A percentile compares a stretch with the other conserved stretches of the same genome.
Evolutionary conservation across 2,797 vertebrate genomes (phyloP).

Genomic region (Sebastolobus altivelis): DNA sequence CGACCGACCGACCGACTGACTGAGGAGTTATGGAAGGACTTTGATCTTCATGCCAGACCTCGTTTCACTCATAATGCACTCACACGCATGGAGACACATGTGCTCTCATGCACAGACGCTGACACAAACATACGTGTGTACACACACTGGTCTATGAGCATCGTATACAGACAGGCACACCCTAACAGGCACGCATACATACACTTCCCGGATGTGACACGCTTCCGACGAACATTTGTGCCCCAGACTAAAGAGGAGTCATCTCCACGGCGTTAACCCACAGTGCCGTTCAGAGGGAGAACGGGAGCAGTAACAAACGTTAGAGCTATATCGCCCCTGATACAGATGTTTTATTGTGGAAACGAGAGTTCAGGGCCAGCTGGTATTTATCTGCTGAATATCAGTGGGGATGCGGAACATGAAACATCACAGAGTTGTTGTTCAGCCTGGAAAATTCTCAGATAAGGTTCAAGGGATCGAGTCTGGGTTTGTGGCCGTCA

Average conservation of each 20-base stretch:
- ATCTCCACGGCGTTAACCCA: slow-evolving; percentile 19
- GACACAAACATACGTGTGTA: slow-evolving; percentile 56
- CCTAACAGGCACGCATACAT: neutral
- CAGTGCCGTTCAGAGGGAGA: slow-evolving; percentile 16
- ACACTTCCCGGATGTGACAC: slow-evolving; percentile 55
- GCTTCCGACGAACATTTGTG: slow-evolving; percentile 39
- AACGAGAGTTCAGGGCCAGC: slow-evolving; percentile 45
- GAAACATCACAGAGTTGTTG: slow-evolving; percentile 42
- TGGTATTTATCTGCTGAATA: slow-evolving; percentile 54
- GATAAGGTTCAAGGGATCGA: slow-evolving; percentile 43
- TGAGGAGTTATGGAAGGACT: slow-evolving; percentile 68
- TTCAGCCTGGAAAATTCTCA: slow-evolving; percentile 38
- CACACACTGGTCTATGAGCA: slow-evolving; percentile 33
- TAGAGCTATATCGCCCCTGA: slow-evolving; percentile 3
- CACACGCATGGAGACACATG: slow-evolving; percentile 64
- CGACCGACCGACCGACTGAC: slow-evolving; percentile 44
- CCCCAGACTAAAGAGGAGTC: slow-evolving; percentile 30
- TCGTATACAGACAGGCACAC: slow-evolving; percentile 14
- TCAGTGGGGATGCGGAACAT: slow-evolving; percentile 36
- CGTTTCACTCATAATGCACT: slow-evolving; percentile 65
- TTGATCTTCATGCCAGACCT: slow-evolving; percentile 76
- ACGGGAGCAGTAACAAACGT: slow-evolving; percentile 11
- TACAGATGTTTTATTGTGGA: slow-evolving; percentile 58
- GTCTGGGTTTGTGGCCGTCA: slow-evolving; percentile 16
- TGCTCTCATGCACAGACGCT: slow-evolving; percentile 58